Conservation (phyloP, 2,797 vertebrate genomes). For the Molossus alvarezi region DNA sequence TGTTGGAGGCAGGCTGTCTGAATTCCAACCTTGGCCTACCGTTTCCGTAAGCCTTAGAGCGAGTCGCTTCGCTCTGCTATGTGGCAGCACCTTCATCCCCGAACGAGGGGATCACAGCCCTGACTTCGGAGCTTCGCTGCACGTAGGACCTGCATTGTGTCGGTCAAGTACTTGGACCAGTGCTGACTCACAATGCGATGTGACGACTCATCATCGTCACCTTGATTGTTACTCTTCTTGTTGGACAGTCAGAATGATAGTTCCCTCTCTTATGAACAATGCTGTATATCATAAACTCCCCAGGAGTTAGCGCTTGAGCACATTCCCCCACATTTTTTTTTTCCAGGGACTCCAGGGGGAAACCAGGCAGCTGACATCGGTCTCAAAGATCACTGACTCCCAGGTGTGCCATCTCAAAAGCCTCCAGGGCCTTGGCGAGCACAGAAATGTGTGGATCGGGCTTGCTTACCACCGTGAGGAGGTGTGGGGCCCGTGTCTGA, state of each 20-base stretch:
- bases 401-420: neutral
- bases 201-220: neutral
- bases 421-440: neutral
- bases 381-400: neutral
- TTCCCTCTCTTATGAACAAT: neutral
- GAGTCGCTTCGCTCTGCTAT: too few relatives aligned
- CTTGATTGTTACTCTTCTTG: neutral
- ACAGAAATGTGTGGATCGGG: neutral
- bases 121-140: neutral
- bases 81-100: too few relatives aligned
- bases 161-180: neutral
- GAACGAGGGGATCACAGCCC: neutral
- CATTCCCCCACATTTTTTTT: too few relatives aligned
- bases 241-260: neutral
- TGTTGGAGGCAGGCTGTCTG: neutral
- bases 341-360: neutral
- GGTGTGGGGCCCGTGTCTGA: neutral
- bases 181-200: neutral
- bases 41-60: too few relatives aligned
- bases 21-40: neutral
- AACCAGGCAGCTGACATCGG: neutral
- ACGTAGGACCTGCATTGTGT: neutral
- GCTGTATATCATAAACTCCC: neutral
- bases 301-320: neutral
- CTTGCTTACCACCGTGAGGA: neutral